Evolutionary conservation across 2,797 vertebrate genomes (phyloP).

Genomic region (Girardinus metallicus): DNA sequence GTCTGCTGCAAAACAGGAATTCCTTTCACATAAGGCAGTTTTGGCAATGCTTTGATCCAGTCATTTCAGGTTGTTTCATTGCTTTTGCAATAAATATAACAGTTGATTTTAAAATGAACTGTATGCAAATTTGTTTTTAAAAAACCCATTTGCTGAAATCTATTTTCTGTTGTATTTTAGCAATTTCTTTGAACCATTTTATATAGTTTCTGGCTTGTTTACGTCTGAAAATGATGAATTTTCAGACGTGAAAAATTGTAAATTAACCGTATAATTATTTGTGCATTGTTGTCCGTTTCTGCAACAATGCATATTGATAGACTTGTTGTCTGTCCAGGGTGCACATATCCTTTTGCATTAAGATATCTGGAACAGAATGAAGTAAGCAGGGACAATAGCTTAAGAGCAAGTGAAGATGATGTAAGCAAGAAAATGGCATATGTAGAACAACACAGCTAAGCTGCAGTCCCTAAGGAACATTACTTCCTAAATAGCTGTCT

Average conservation of each 20-base stretch:
- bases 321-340: too few relatives aligned
- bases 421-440: not conserved
- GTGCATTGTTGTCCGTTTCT: not conserved
- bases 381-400: not conserved
- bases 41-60: not conserved
- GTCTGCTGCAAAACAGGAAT: not conserved
- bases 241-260: slow-evolving; percentile 1
- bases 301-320: not conserved
- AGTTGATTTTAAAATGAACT: not conserved
- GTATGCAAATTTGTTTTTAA: not conserved
- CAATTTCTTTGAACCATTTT: not conserved
- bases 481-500: not conserved
- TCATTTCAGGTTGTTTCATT: not conserved
- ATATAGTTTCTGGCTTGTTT: slow-evolving; percentile 6
- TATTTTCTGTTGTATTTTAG: not conserved
- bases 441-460: not conserved
- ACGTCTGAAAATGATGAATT: too few relatives aligned
- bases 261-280: slow-evolving; percentile 4
- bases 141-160: not conserved
- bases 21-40: not conserved
- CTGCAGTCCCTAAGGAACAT: not conserved
- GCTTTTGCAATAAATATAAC: not conserved
- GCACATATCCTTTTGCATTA: not conserved
- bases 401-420: not conserved
- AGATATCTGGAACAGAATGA: not conserved